Base-by-base conservation (phyloP, 2,113 vertebrate species). In the Tachysurus vachellii region DNA sequence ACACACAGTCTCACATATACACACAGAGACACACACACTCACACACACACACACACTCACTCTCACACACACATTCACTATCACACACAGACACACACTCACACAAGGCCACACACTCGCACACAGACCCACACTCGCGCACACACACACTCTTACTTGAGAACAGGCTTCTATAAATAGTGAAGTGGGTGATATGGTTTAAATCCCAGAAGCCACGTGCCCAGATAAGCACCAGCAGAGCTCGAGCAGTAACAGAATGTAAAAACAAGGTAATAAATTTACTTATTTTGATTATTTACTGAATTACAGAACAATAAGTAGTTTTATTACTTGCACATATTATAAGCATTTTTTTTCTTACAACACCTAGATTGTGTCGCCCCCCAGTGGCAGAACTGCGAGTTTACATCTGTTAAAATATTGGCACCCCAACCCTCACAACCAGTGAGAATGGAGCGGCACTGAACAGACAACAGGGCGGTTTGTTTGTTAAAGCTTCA, bases 121-220 rank as follows among this genome's bases (percentile, higher is more conserved):
- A 36, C 36, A 36, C 36, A 5, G 28, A n/a, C 71, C 17, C 73
- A 50, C 31, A 42, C 82, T 19, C 81, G 44, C 70, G 26, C 75
- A 47, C 66, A 56, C 83, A 73, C 83, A 57, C 19, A 85, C 77
- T 57, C 85, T 42, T 62, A 82, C 81, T 77, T 57, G 12, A 57
- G 66, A 66, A 64, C 73, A 62, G 59, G 84, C 17, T 53, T 87
- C 85, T 80, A 85, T 86, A 88, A 88, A 89, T 88, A 88, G 84
- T 79, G 50, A 57, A 89, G 86, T 80, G 62, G 47, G 66, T 71
- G 80, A 89, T 83, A 87, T 59, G 19, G 54, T 80, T 80, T 5
- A 53, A 77, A 21, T 50, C 70, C 70, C 47, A 50, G 47, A 50
- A 50, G 5, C 47, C 47, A 50, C 47, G 47, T 44, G 70, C 21